Percentiles rank a stretch among this genome's conserved stretches.
These are phyloP conservation scores for Cepaea hortensis DNA, from an alignment of 2,888 invertebrate genomes.

Conservation along the genomic window DNA sequence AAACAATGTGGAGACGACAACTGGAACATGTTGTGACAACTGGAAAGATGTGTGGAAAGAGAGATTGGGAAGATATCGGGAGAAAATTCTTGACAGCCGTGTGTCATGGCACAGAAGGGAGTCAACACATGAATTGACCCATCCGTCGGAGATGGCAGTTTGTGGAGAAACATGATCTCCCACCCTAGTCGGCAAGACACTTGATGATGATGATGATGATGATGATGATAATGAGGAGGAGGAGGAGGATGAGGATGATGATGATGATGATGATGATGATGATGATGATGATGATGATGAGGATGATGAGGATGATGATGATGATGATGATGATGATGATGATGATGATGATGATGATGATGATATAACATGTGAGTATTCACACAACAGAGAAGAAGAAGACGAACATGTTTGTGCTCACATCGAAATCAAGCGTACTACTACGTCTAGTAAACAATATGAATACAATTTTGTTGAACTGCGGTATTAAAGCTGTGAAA, in stretches of 20 bases:
- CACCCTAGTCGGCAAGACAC: no score
- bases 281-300: neutral
- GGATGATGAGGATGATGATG: neutral
- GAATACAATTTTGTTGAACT: no score
- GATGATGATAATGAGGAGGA: neutral
- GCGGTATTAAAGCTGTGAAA: no score
- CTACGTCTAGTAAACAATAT: neutral
- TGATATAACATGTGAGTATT: neutral
- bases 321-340: neutral
- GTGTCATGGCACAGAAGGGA: no score
- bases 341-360: neutral
- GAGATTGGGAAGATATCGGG: neutral
- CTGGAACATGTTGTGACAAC: no score
- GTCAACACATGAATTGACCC: no score
- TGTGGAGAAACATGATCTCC: no score
- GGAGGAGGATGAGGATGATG: neutral
- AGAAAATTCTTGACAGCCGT: no score
- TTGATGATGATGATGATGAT: neutral
- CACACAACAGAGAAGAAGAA: neutral
- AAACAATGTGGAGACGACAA: neutral
- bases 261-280: neutral
- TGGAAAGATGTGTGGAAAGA: neutral
- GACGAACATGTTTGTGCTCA: neutral
- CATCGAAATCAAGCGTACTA: neutral
- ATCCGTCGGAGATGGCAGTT: no score